These are phyloP conservation scores for Drosophila tristis DNA, from an alignment of 1,140 invertebrate species.

Conservation along the genomic window DNA sequence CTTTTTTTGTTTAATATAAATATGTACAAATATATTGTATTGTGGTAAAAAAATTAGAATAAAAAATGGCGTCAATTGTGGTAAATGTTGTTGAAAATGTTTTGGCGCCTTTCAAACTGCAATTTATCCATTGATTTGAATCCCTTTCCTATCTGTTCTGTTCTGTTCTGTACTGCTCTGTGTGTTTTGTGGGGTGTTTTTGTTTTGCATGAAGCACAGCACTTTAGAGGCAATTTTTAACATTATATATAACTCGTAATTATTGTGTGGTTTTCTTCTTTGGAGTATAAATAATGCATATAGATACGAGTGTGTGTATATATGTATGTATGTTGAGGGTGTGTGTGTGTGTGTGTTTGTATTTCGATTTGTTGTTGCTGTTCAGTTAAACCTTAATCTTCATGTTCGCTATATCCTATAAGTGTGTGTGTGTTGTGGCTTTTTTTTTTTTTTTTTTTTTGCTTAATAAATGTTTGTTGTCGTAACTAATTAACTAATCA, in stretches of 20 bases:
- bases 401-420: constrained; percentile 57
- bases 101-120: constrained; percentile 58
- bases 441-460: constrained; percentile 29
- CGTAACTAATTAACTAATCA: constrained; percentile 69
- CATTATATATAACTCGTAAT: constrained; percentile 69
- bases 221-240: constrained; percentile 69
- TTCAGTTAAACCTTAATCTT: constrained; percentile 55
- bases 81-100: constrained; percentile 32
- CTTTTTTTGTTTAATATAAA: constrained; percentile 50
- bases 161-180: constrained; percentile 3
- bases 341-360: constrained; percentile 34
- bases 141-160: constrained; percentile 40
- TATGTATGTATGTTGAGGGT: not conserved
- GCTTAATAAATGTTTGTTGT: constrained; percentile 37
- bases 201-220: constrained; percentile 63
- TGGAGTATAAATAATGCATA: constrained; percentile 78
- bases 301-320: constrained; percentile 47
- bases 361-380: constrained; percentile 72
- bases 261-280: constrained; percentile 70
- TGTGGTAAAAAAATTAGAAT: constrained; percentile 63
- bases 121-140: constrained; percentile 27
- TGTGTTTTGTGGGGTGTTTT: constrained; percentile 43
- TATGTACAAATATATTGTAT: constrained; percentile 74
- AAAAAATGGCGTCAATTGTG: constrained; percentile 60
- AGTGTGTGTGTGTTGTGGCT: constrained; percentile 42